Evolutionary conservation across 2,113 vertebrate species (phyloP).

Genomic region (Melanerpes formicivorus): DNA sequence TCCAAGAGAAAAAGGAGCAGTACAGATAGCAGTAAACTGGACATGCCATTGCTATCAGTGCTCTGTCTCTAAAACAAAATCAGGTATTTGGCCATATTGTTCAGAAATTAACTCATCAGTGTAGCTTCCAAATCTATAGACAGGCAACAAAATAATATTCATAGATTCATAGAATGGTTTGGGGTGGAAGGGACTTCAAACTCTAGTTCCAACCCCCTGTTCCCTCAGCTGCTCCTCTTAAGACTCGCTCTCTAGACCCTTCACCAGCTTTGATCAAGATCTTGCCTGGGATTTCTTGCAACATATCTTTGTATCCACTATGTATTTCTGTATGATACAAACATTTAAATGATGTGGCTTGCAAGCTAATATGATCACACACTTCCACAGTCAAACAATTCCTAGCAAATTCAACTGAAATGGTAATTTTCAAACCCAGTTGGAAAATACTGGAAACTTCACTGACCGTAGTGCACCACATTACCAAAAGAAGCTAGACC

Average conservation of each 20-base stretch:
- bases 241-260: no score
- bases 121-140: neutral
- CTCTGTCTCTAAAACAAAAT: neutral
- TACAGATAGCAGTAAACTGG: neutral
- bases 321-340: neutral
- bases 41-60: fast-evolving
- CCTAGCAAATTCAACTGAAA: neutral
- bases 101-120: neutral
- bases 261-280: neutral
- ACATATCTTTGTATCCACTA: fast-evolving
- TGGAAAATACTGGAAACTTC: neutral
- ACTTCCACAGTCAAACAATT: neutral
- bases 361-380: neutral
- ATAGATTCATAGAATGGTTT: no score
- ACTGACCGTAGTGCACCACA: neutral
- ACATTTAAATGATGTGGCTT: neutral
- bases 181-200: no score
- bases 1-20: neutral
- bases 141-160: neutral
- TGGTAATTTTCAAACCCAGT: neutral
- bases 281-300: neutral
- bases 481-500: neutral
- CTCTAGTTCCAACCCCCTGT: no score
- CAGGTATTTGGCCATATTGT: neutral
- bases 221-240: no score